Evolutionary conservation across 2,888 invertebrate genomes (phyloP).

Genomic region (Druceiella hillmani): DNA sequence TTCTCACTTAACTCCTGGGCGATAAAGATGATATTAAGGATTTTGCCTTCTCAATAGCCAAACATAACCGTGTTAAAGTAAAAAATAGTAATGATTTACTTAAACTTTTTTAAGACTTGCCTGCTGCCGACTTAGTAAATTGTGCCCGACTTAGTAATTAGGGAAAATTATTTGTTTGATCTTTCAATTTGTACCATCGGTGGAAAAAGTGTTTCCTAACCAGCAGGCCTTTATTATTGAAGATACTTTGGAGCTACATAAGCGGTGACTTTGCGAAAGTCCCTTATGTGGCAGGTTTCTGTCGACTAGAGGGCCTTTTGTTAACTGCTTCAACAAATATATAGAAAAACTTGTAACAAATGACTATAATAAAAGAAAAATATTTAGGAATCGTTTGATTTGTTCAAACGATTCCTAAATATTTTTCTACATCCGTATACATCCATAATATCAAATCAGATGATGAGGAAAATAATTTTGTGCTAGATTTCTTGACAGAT

Average conservation of each 20-base stretch:
- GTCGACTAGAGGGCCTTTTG: slow-evolving; percentile 42
- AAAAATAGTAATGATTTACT: slow-evolving; percentile 31
- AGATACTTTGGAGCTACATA: slow-evolving; percentile 35
- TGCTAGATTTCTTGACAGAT: slow-evolving; percentile 47
- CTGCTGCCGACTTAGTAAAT: slow-evolving; percentile 33
- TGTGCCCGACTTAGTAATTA: slow-evolving; percentile 30
- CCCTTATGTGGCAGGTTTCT: slow-evolving; percentile 47
- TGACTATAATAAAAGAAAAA: slow-evolving; percentile 27
- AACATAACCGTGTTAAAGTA: slow-evolving; percentile 28
- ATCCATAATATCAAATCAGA: slow-evolving; percentile 35
- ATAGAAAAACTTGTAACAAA: slow-evolving; percentile 25
- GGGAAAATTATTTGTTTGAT: slow-evolving; percentile 34
- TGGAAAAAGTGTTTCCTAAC: slow-evolving; percentile 34
- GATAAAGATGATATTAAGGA: slow-evolving; percentile 28
- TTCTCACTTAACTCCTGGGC: slow-evolving; percentile 47
- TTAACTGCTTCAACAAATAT: slow-evolving; percentile 27
- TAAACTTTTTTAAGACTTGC: slow-evolving; percentile 32
- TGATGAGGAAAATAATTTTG: slow-evolving; percentile 35
- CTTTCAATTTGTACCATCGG: slow-evolving; percentile 48
- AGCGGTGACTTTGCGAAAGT: slow-evolving; percentile 42
- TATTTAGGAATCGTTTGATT: slow-evolving; percentile 33
- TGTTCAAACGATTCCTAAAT: too few relatives aligned
- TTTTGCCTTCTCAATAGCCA: slow-evolving; percentile 33
- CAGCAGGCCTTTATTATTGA: slow-evolving; percentile 43
- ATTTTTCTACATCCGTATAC: too few relatives aligned